phyloP scores from a whole-genome alignment of 1,140 invertebrate species.

The Gerris buenoi region DNA sequence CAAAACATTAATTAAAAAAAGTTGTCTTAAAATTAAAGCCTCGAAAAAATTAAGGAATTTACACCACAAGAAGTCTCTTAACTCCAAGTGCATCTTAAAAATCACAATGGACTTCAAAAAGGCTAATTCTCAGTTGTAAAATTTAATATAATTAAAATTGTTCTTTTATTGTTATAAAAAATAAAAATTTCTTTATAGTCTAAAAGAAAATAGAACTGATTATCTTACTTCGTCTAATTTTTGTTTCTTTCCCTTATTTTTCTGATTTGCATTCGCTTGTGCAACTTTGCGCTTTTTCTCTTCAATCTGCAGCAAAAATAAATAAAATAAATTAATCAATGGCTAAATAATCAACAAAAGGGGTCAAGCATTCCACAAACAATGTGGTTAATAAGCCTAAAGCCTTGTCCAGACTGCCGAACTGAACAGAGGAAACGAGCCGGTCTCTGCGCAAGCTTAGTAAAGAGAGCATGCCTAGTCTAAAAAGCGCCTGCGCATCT shows the following conservation, averaged over 20 bases:
- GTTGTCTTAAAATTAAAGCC: background rate
- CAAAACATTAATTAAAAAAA: background rate
- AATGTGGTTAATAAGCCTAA: too few relatives aligned
- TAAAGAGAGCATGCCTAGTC: too few relatives aligned
- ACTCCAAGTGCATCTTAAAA: background rate
- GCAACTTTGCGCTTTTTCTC: slow-evolving; percentile 24
- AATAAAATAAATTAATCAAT: slow-evolving; percentile 3
- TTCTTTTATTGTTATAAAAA: background rate
- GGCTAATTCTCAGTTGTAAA: background rate
- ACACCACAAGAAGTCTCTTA: too few relatives aligned
- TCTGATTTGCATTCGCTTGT: slow-evolving; percentile 14
- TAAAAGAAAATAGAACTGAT: background rate
- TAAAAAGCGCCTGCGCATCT: too few relatives aligned
- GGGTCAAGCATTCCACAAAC: too few relatives aligned
- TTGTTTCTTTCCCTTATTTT: slow-evolving; percentile 16
- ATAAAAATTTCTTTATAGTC: background rate
- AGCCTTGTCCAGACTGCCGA: too few relatives aligned
- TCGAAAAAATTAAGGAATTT: background rate
- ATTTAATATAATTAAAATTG: background rate
- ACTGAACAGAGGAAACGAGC: too few relatives aligned
- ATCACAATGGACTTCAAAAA: background rate
- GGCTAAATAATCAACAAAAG: too few relatives aligned
- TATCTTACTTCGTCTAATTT: slow-evolving; percentile 14
- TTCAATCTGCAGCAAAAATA: slow-evolving; percentile 20
- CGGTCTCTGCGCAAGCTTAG: too few relatives aligned